Evolutionary conservation across 2,113 vertebrate genomes (phyloP).

Genomic region (Vicugna pacos): DNA sequence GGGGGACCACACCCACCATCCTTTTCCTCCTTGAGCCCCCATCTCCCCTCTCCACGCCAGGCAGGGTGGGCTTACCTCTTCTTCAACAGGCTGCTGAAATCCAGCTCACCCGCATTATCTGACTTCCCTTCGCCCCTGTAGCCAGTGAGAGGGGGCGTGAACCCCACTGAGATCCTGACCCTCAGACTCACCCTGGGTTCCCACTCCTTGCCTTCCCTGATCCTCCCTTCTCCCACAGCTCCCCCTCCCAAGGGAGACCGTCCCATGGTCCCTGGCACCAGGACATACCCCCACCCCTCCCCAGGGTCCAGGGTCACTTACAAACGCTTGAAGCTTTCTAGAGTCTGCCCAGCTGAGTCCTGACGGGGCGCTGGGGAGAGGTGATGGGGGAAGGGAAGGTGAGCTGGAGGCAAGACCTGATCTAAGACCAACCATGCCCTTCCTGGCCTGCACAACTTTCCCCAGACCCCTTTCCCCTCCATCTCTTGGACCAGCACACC

Average conservation of each 20-base stretch:
- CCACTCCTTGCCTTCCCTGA: background rate
- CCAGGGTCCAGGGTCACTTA: slow-evolving; percentile 84
- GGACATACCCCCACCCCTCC: background rate
- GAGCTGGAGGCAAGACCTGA: background rate
- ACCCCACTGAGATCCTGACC: background rate
- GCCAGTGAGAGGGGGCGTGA: background rate
- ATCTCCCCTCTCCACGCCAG: background rate
- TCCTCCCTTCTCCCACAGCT: background rate
- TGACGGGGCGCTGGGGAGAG: slow-evolving; percentile 86
- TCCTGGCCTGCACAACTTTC: background rate
- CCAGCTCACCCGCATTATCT: slow-evolving; percentile 91
- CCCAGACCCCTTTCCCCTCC: background rate
- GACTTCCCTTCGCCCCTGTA: slow-evolving; percentile 87
- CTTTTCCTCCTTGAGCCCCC: no score
- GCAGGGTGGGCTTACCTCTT: slow-evolving; percentile 88
- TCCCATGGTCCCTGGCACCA: background rate
- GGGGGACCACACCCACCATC: background rate
- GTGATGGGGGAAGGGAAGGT: slow-evolving; percentile 12
- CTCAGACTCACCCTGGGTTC: background rate
- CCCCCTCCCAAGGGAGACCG: background rate
- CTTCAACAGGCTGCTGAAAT: slow-evolving; percentile 94
- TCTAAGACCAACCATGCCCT: background rate
- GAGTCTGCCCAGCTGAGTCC: slow-evolving; percentile 86
- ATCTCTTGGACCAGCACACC: background rate
- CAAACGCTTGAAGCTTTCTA: slow-evolving; percentile 92